These are phyloP conservation scores for Echeneis naucrates DNA, from an alignment of 2,797 vertebrate genomes.

Conservation along the genomic window DNA sequence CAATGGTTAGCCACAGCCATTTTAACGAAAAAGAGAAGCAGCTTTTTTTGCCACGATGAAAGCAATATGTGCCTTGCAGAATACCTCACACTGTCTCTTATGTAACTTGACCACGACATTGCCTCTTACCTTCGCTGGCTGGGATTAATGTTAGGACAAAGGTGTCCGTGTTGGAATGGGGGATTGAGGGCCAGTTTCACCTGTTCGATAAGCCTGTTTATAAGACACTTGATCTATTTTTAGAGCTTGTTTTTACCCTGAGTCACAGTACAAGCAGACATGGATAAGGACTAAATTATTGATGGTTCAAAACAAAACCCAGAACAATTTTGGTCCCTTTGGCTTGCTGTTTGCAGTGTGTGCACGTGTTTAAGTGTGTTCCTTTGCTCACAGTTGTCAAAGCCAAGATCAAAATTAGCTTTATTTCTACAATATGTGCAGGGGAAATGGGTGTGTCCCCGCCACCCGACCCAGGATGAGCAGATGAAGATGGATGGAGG, in stretches of 20 bases:
- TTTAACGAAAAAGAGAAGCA: not conserved
- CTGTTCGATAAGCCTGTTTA: conserved; percentile 45
- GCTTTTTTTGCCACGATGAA: conserved; percentile 16
- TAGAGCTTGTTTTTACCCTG: conserved; percentile 41
- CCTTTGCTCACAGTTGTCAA: conserved; percentile 5
- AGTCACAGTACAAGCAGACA: conserved; percentile 53
- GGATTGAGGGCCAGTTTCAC: conserved; percentile 32
- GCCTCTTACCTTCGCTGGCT: conserved; percentile 6
- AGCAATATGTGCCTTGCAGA: not conserved
- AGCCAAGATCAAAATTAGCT: no score
- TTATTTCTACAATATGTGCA: no score
- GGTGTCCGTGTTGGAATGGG: conserved; percentile 26
- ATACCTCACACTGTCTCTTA: conserved; percentile 13
- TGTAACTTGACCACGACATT: conserved; percentile 24
- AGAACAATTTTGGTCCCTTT: conserved; percentile 14
- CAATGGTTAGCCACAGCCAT: not conserved
- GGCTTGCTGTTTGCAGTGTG: conserved; percentile 17
- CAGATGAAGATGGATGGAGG: no score
- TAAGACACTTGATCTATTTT: conserved; percentile 46
- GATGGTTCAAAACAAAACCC: conserved; percentile 32
- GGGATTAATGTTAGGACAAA: conserved; percentile 31
- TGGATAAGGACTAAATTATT: conserved; percentile 65
- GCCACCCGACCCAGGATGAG: no score
- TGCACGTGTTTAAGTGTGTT: conserved; percentile 41
- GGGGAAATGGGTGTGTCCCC: no score